phyloP scores from a whole-genome alignment of 2,113 vertebrate genomes.

The Epinephelus fuscoguttatus region DNA sequence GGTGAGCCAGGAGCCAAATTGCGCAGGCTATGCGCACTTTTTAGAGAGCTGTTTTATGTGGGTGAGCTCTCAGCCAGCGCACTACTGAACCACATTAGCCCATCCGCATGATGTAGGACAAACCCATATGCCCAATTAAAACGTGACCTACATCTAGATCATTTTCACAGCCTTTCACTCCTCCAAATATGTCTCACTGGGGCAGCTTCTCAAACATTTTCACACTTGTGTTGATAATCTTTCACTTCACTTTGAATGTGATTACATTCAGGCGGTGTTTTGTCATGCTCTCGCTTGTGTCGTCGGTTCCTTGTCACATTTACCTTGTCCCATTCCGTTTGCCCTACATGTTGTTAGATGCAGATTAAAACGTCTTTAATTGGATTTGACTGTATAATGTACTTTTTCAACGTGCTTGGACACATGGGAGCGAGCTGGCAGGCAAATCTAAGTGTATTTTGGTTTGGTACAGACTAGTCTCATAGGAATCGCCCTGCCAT shows the following conservation, averaged over 20 bases:
- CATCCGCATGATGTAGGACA: slow-evolving; percentile 64
- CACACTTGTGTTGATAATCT: background rate
- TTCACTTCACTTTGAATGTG: background rate
- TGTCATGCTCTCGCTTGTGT: background rate
- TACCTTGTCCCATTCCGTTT: slow-evolving; percentile 26
- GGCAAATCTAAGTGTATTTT: background rate
- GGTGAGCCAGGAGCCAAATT: slow-evolving; percentile 73
- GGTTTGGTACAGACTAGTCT: slow-evolving; percentile 38
- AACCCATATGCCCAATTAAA: slow-evolving; percentile 53
- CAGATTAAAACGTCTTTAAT: background rate
- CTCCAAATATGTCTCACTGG: background rate
- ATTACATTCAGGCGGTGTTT: slow-evolving; percentile 1
- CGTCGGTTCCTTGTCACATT: slow-evolving; percentile 23
- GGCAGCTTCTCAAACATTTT: background rate
- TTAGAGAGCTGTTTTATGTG: slow-evolving; percentile 65
- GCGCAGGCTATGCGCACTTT: slow-evolving; percentile 78
- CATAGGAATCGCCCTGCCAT: slow-evolving; percentile 59
- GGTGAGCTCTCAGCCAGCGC: slow-evolving; percentile 61
- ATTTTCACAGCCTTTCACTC: background rate
- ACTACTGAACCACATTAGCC: slow-evolving; percentile 62
- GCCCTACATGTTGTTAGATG: slow-evolving; percentile 25
- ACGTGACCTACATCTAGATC: slow-evolving; percentile 65
- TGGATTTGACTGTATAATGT: background rate
- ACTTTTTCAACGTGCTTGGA: slow-evolving; percentile 8
- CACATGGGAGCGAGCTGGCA: background rate